Evolutionary conservation across 2,797 vertebrate genomes (phyloP).

Genomic region (Neosalanx taihuensis): DNA sequence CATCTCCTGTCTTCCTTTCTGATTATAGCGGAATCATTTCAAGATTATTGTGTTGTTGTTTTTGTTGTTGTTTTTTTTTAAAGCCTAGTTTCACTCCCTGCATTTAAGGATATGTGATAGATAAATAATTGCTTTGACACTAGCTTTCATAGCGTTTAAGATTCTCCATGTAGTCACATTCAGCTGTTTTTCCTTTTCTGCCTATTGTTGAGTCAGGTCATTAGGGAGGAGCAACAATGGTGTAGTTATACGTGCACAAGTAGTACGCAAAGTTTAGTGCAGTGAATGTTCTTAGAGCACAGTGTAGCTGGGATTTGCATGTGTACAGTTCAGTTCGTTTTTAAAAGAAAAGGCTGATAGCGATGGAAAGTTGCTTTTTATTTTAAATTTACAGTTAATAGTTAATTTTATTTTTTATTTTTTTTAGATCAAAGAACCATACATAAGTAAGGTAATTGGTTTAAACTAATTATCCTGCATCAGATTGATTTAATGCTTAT

Average conservation of each 20-base stretch:
- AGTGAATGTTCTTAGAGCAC: conserved; percentile 16
- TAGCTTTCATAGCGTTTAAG: background rate
- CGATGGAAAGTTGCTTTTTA: background rate
- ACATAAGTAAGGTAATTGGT: background rate
- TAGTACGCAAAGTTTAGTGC: conserved; percentile 10
- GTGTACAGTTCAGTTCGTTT: conserved; percentile 14
- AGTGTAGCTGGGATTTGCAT: conserved; percentile 15
- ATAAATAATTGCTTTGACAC: background rate
- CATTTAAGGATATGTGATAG: background rate
- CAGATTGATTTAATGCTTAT: background rate
- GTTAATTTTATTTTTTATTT: background rate
- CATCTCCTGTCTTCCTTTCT: background rate
- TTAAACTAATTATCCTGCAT: conserved; percentile 6
- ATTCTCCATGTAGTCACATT: background rate
- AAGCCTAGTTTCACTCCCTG: background rate
- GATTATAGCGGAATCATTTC: conserved; percentile 2
- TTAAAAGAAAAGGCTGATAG: background rate
- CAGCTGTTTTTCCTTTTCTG: conserved; percentile 1
- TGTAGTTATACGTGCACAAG: conserved; percentile 4
- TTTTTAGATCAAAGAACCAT: conserved; percentile 8
- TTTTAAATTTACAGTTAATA: conserved; percentile 4
- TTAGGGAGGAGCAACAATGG: background rate
- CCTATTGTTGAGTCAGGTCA: background rate
- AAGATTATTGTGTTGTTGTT: too few species aligned
- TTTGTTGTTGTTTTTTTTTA: too few species aligned